Evolutionary conservation across 2,888 invertebrate genomes (phyloP).

Genomic region (Pristionchus maxplancki): DNA sequence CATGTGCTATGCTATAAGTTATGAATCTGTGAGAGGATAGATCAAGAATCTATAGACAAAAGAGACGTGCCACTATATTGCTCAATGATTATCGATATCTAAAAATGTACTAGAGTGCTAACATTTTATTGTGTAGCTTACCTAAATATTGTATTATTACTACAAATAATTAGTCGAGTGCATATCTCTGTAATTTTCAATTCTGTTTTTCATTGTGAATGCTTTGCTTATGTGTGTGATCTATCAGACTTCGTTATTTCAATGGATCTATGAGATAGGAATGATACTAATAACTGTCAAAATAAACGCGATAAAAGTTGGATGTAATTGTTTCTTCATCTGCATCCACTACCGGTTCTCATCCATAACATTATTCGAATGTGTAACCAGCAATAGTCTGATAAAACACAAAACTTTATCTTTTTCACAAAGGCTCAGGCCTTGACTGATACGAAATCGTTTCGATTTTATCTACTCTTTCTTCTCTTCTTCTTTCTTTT

Average conservation of each 20-base stretch:
- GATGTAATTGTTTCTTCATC: background rate
- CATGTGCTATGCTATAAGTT: conserved; percentile 43
- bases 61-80: conserved; percentile 20
- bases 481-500: conserved; percentile 30
- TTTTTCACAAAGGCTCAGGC: background rate
- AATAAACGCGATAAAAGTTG: background rate
- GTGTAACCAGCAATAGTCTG: background rate
- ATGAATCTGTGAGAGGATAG: background rate
- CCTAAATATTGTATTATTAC: background rate
- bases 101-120: background rate
- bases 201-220: conserved; percentile 38
- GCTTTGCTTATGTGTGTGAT: conserved; percentile 24
- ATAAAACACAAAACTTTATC: conserved; percentile 31
- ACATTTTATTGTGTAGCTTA: background rate
- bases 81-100: conserved; percentile 10
- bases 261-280: conserved; percentile 37
- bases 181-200: conserved; percentile 33
- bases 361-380: background rate
- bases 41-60: background rate
- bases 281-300: conserved; percentile 11
- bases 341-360: background rate
- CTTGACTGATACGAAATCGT: conserved; percentile 1
- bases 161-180: conserved; percentile 2
- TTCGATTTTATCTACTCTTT: background rate
- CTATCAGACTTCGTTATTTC: background rate